These are phyloP conservation scores for Ceratina calcarata DNA, from an alignment of 1,140 invertebrate genomes.

Conservation along the genomic window DNA sequence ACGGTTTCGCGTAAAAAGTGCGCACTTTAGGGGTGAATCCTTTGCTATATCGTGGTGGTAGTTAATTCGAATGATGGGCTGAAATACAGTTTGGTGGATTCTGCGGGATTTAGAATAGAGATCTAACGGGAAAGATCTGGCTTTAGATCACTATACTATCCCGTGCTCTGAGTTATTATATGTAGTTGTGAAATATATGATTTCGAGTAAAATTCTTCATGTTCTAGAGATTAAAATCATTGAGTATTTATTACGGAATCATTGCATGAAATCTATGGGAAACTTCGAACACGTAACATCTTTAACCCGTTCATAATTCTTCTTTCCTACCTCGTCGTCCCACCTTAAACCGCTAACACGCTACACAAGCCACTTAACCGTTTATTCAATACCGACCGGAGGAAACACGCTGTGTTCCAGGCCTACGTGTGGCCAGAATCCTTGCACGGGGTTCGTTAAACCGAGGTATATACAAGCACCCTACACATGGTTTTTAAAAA, in stretches of 20 bases:
- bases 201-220: too few relatives aligned
- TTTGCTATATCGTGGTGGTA: background rate
- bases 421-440: slow-evolving; percentile 28
- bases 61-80: background rate
- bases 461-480: slow-evolving; percentile 35
- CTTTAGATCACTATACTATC: too few relatives aligned
- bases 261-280: background rate
- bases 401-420: slow-evolving; percentile 21
- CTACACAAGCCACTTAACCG: slow-evolving; percentile 62
- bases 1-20: slow-evolving; percentile 30
- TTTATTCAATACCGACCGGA: slow-evolving; percentile 67
- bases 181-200: too few relatives aligned
- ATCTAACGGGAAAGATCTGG: background rate
- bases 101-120: background rate
- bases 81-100: background rate
- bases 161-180: too few relatives aligned
- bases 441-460: slow-evolving; percentile 55
- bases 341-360: slow-evolving; percentile 62
- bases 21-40: background rate
- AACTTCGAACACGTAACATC: background rate
- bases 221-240: too few relatives aligned
- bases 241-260: too few relatives aligned
- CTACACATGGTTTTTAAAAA: slow-evolving; percentile 54
- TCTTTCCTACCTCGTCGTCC: slow-evolving; percentile 17
- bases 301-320: background rate